phyloP scores from a whole-genome alignment of 2,113 vertebrate species.

The Poicephalus gulielmi region DNA sequence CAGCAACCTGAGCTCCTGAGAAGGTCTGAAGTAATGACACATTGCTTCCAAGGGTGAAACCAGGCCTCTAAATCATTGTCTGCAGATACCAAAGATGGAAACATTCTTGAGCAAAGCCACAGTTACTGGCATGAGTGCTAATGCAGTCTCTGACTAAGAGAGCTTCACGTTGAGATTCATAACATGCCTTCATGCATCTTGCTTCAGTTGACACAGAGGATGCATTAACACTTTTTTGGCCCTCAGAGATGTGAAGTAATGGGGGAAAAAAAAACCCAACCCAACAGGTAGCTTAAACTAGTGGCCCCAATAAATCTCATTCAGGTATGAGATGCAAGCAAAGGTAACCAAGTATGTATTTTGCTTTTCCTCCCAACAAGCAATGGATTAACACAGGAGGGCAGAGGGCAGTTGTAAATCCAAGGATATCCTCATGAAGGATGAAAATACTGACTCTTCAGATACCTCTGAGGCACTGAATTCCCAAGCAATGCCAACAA shows the following conservation, averaged over 20 bases:
- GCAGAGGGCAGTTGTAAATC: neutral
- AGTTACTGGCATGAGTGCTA: neutral
- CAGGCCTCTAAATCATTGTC: neutral
- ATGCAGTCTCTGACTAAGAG: neutral
- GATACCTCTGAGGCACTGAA: neutral
- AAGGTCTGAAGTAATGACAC: neutral
- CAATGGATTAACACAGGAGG: neutral
- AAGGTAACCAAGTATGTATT: neutral
- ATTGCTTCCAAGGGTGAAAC: neutral
- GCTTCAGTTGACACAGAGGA: neutral
- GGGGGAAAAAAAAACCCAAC: rapidly evolving
- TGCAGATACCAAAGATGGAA: neutral
- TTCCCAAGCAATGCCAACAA: neutral
- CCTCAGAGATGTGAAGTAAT: neutral
- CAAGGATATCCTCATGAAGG: neutral
- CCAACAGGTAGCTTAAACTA: neutral
- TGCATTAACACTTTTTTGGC: neutral
- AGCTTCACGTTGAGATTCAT: neutral
- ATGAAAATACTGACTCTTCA: neutral
- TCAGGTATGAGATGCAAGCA: neutral
- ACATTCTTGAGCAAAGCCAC: neutral
- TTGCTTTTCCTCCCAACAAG: neutral
- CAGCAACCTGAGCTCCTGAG: neutral
- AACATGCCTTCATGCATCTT: neutral
- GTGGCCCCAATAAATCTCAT: neutral